Evolutionary conservation across 2,888 invertebrate genomes (phyloP), one percentile per base, ranked within the genome.

Genomic region (Rambutsinella grinnellia): DNA sequence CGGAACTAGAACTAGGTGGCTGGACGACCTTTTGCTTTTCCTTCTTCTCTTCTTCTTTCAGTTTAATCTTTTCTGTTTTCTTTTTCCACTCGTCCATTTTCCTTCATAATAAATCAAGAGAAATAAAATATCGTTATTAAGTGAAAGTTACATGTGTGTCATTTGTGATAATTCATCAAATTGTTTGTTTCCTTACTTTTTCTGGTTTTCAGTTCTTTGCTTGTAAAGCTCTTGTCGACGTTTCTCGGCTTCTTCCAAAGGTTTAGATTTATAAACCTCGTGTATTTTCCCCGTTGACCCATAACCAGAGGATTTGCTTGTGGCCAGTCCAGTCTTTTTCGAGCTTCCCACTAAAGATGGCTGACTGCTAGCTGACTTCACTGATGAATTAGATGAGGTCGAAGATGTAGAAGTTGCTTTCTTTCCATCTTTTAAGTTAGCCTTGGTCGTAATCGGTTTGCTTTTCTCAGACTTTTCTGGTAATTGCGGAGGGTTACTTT

Each of bases 81-180:
- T 72, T 72, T 44, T 49, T 65, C 79, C 79, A 81, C 36, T 81
- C 79, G 15, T 75, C 76, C 13, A 66, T 71, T 79, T 81, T 79
- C 53, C 81, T 81, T 27, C 15, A 54, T 63, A 23, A 51, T n/a
- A n/a, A n/a, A n/a, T 23, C 13, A 60, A 67, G 44, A 47, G 49
- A 57, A 21, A 26, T 23, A 72, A 44, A 57, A 23, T 46, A 69
- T 23, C 15, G 49, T n/a, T 63, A 15, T 27, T n/a, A 63, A n/a
- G n/a, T n/a, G n/a, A n/a, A n/a, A n/a, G 49, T 49, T 49, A 10
- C 15, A 13, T 13, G 15, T 49, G n/a, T 5, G 3, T 49, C n/a
- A 49, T 19, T 5, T 17, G 3, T 49, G 49, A 19, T n/a, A 10
- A 49, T 15, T 6, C 44, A 44, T 6, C 13, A 13, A n/a, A 53